Evolutionary conservation across 2,888 invertebrate species (phyloP), one percentile per base, ranked within the genome.

Genomic region (Argynnis bischoffii): DNA sequence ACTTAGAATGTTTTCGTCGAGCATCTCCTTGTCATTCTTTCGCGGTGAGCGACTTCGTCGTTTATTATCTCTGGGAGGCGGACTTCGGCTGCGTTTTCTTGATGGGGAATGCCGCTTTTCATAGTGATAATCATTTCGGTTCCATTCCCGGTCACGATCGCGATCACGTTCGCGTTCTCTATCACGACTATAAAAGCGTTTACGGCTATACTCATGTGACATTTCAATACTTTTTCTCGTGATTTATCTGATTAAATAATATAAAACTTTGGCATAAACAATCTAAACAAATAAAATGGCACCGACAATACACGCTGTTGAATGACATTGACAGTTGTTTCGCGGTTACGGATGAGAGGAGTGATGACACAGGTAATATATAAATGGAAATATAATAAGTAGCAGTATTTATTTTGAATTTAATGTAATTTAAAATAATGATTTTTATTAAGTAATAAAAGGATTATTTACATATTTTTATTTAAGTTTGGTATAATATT

Each of bases 1-100:
- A 72, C 84, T 89, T 63, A 91, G 76, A 69, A 92, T 90, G 63
- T 90, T 91, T 15, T 91, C 92, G 51, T 91, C 91, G 6, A 90
- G 66, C 35, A 86, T 63, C 46, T 90, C 90, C 67, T 91, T 91
- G 4, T 90, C 90, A 59, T 73, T 79, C 70, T 87, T 88, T 3
- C 86, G 79, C 0, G 90, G 91, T 0, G 91, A 84, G 6, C 89
- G 84, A 70, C 88, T 85, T n/a, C 83, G 77, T 1, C 79, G 83
- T 71, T 85, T 86, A 5, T 78, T 80, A 1, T 71, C 75, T 0
- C 79, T 78, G 18, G 81, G 78, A 2, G 73, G 72, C 18, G 87
- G 82, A 64, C 86, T 86, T 16, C 85, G 82, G 74, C 88, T 89
- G 4, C 87, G 79, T 65, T 86, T 88, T 51, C 84, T 76, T 2